phyloP scores from a whole-genome alignment of 2,888 invertebrate genomes.

The Ormia ochracea region DNA sequence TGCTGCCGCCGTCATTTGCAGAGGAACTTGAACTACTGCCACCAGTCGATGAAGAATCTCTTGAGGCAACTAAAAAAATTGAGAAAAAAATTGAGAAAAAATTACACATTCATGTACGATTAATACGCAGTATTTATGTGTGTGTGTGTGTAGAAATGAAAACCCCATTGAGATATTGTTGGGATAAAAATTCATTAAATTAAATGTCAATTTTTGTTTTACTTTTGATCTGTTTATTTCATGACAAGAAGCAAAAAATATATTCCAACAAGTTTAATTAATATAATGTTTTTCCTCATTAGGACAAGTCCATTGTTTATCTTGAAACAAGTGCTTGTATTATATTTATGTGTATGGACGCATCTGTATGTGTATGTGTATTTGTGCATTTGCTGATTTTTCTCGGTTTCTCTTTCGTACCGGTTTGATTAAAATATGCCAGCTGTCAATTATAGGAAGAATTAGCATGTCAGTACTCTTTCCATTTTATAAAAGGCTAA shows the following conservation, averaged over 20 bases:
- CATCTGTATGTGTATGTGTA: not conserved
- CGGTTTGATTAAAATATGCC: no score
- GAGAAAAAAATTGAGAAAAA: conserved; percentile 6
- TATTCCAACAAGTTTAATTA: conserved; percentile 31
- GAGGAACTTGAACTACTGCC: conserved; percentile 59
- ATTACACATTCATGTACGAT: no score
- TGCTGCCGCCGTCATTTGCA: conserved; percentile 54
- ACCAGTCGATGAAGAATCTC: conserved; percentile 70
- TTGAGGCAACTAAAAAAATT: conserved; percentile 73
- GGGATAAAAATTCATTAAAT: conserved; percentile 26
- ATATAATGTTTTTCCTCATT: conserved; percentile 39
- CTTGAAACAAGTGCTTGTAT: not conserved
- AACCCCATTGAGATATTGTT: conserved; percentile 7
- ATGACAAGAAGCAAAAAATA: not conserved
- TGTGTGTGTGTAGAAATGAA: not conserved
- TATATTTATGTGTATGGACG: not conserved
- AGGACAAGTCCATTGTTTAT: not conserved
- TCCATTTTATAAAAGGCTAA: no score
- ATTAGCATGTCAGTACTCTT: no score
- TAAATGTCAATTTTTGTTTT: not conserved
- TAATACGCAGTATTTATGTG: no score
- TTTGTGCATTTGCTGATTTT: no score
- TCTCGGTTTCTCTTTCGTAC: no score
- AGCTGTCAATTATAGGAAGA: no score
- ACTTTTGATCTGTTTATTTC: conserved; percentile 32